Evolutionary conservation across 1,140 invertebrate species (phyloP), one percentile per base, ranked within the genome.

Genomic region (Drosophila pruinosa): DNA sequence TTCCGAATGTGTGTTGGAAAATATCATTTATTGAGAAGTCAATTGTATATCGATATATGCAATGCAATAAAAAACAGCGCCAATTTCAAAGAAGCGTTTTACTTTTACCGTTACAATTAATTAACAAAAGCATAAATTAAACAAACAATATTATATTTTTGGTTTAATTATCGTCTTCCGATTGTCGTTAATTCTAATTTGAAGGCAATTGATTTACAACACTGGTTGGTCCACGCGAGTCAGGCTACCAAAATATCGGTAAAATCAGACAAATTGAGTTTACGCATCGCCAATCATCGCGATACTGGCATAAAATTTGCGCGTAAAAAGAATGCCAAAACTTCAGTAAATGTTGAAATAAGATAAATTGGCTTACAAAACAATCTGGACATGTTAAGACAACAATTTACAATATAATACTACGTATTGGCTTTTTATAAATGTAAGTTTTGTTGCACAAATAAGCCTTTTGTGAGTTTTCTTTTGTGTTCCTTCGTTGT

Each of bases 401-500:
- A 45, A 14, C 6, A 22, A 39, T 17, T 22, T 10, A 50, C 24
- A 39, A 12, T 1, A 4, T 15, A 58, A 24, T 15, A 5, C 19
- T 28, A 65, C 10, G 6, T 48, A 28, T 59, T 52, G 15, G 38
- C 28, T 41, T 14, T 43, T 17, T 19, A 10, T 47, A 67, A 58
- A 72, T 64, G 77, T 80, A 62, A 86, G 69, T 74, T 71, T 34
- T 53, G 3, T 14, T 28, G 4, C 45, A 12, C 21, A 15, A 47
- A 41, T 21, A 34, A 48, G 15, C 17, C 39, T 48, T 62, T 86
- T 71, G 77, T 61, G 65, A 45, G 54, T 86, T 86, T 86, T 88
- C 74, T 81, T 86, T 85, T 85, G 81, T 85, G 77, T 74, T 64
- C 77, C 68, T 76, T 76, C 68, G 72, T 72, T 47, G 80, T 79